Conservation (phyloP, 2,888 invertebrate genomes). For the Cloeon dipterum region DNA sequence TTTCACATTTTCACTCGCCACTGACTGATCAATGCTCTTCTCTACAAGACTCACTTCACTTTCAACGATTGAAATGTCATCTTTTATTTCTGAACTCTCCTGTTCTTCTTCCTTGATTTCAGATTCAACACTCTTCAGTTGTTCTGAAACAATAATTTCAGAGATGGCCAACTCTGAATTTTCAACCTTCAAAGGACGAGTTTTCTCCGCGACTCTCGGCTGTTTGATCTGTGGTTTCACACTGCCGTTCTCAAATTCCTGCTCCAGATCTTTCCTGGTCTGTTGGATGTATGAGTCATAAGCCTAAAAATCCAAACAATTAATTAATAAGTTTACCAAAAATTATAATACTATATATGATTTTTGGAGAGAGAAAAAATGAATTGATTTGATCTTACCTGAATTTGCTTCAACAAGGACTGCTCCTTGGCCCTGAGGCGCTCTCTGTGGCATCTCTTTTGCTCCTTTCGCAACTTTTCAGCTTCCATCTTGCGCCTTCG, state of each 20-base stretch:
- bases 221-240: constrained; percentile 22
- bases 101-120: not conserved
- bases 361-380: too few relatives aligned
- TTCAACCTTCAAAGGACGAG: too few relatives aligned
- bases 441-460: constrained; percentile 20
- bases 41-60: not conserved
- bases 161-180: too few relatives aligned
- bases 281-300: constrained; percentile 14
- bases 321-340: not conserved
- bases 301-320: constrained; percentile 10
- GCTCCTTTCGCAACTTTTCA: constrained; percentile 21
- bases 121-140: not conserved
- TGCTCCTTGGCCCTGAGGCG: constrained; percentile 22
- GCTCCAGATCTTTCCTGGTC: constrained; percentile 14
- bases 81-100: not conserved
- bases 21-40: constrained; percentile 1
- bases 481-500: constrained; percentile 21
- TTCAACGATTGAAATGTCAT: not conserved
- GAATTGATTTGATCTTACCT: constrained; percentile 13
- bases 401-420: constrained; percentile 23
- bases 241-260: constrained; percentile 14
- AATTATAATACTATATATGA: too few relatives aligned
- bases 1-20: not conserved
- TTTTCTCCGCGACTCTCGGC: constrained; percentile 12
- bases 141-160: not conserved